Evolutionary conservation across 2,797 vertebrate genomes (phyloP).

Genomic region (Sebastes oblongus): DNA sequence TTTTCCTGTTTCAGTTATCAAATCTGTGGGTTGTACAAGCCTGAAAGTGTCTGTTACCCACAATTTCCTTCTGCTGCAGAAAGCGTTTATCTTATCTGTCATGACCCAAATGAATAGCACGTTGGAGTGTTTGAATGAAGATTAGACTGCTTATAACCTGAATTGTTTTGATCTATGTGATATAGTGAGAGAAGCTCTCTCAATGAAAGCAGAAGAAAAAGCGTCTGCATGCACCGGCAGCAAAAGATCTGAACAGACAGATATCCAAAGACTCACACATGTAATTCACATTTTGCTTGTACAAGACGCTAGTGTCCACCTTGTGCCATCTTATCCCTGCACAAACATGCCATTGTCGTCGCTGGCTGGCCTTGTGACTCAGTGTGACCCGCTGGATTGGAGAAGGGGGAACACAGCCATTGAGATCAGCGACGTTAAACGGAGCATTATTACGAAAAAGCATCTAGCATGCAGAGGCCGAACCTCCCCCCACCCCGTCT

Average conservation of each 20-base stretch:
- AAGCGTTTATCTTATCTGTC: slow-evolving; percentile 38
- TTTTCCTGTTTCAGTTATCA: slow-evolving; percentile 47
- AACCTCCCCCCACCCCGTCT: slow-evolving; percentile 23
- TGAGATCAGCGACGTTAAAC: slow-evolving; percentile 66
- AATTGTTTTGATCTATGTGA: slow-evolving; percentile 9
- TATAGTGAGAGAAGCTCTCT: neutral
- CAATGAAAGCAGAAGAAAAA: neutral
- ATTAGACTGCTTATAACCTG: neutral
- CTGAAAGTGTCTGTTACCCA: slow-evolving; percentile 45
- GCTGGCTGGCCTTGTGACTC: slow-evolving; percentile 80
- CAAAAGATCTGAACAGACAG: neutral
- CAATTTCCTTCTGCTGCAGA: slow-evolving; percentile 52
- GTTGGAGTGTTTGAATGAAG: slow-evolving; percentile 5
- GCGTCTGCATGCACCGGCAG: neutral
- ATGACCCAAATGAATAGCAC: slow-evolving; percentile 34
- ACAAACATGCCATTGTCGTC: slow-evolving; percentile 81
- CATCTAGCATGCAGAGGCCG: slow-evolving; percentile 64
- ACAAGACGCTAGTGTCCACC: slow-evolving; percentile 52
- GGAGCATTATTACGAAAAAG: slow-evolving; percentile 71
- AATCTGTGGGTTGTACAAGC: slow-evolving; percentile 39
- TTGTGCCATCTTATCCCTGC: slow-evolving; percentile 69
- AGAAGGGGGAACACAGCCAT: slow-evolving; percentile 57
- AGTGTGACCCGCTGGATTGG: slow-evolving; percentile 73
- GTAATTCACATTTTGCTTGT: neutral
- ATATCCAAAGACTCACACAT: neutral